A percentile compares a stretch with the other conserved stretches of the same genome.
Conservation (phyloP, 2,113 vertebrate genomes). For the Neogale vison region DNA sequence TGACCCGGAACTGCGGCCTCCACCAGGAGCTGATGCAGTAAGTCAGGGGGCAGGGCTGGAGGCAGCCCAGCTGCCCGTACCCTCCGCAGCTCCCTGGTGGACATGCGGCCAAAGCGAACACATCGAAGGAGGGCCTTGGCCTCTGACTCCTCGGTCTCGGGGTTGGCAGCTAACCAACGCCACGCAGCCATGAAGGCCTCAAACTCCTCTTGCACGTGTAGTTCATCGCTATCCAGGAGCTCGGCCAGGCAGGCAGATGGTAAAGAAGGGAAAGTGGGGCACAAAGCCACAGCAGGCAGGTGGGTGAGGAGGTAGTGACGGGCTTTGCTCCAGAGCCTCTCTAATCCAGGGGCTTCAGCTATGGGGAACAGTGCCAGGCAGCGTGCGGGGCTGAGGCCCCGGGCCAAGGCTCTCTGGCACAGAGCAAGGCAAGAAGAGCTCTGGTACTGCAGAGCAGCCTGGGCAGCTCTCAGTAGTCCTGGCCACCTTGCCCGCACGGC, state of each 20-base stretch:
- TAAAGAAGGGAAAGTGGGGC: conserved; percentile 88
- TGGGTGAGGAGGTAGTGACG: conserved; percentile 89
- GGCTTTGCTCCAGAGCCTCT: conserved; percentile 84
- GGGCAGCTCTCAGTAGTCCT: conserved; percentile 87
- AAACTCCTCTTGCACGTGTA: conserved; percentile 89
- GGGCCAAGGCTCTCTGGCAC: conserved; percentile 88
- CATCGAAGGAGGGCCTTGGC: conserved; percentile 86
- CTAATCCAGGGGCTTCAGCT: conserved; percentile 86
- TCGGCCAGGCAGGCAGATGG: conserved; percentile 84
- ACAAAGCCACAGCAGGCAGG: conserved; percentile 88
- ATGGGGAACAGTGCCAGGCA: conserved; percentile 89
- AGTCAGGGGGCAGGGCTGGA: conserved; percentile 80
- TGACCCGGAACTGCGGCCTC: conserved; percentile 79
- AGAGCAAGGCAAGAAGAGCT: conserved; percentile 88
- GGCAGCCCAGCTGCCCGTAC: conserved; percentile 86
- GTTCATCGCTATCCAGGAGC: conserved; percentile 85
- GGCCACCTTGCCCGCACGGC: conserved; percentile 87
- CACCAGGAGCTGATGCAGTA: conserved; percentile 69
- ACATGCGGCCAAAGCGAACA: conserved; percentile 94
- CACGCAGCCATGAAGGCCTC: conserved; percentile 89
- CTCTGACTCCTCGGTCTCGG: conserved; percentile 78
- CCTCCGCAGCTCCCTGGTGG: conserved; percentile 90
- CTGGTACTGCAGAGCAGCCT: conserved; percentile 91
- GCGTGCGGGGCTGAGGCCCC: conserved; percentile 83
- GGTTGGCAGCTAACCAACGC: conserved; percentile 88